Base-by-base conservation (phyloP, 2,797 vertebrate genomes). In the Crypturellus tataupa region DNA sequence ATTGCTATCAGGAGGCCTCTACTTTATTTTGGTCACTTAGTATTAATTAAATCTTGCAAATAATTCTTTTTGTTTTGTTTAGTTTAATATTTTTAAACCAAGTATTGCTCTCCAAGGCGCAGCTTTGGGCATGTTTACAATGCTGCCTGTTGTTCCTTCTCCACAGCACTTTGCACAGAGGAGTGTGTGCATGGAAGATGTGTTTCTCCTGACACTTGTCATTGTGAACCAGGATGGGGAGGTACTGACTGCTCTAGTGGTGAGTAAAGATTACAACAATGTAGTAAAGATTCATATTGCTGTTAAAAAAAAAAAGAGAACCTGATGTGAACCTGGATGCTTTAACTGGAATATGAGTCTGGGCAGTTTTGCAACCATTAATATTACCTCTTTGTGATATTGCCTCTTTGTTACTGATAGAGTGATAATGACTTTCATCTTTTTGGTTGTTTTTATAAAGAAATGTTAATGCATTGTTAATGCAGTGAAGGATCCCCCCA, bases 211-310 rank as follows among this genome's bases (percentile, higher is more conserved):
- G 99, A 99, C 95, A 99, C 99, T 27, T 99, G 99, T 97, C 99
- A 99, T 94, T 99, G 99, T 60, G 99, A 99, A 95, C 99, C 99
- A 0, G 99, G 99, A 87, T 99, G 99, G 99, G 99, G 99, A 92
- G 99, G 99, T 42, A 98, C 98, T 18, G 99, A 99, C 96, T 99
- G 99, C 97, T 99, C 99, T 37, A 99, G 99, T 93, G 99, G 99
- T 99, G 98, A 99, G 99, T 99, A 87, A 56, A 68, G 46, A 73
- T 53, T 11, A 10, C 12, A 27, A 25, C 81, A 68, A 49, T 17
- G 19, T 14, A 44, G 67, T 78, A 4, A 67, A 78, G 42, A 19
- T 53, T 31, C 3, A 3, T 47, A 8, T 18, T 76, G 27, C 39
- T 76, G 1, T 55, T 71, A 17, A 65, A 73, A 51, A 49, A 49